Percentiles rank a stretch among this genome's conserved stretches.
phyloP scores from a whole-genome alignment of 2,888 invertebrate genomes.

The Sesia apiformis region DNA sequence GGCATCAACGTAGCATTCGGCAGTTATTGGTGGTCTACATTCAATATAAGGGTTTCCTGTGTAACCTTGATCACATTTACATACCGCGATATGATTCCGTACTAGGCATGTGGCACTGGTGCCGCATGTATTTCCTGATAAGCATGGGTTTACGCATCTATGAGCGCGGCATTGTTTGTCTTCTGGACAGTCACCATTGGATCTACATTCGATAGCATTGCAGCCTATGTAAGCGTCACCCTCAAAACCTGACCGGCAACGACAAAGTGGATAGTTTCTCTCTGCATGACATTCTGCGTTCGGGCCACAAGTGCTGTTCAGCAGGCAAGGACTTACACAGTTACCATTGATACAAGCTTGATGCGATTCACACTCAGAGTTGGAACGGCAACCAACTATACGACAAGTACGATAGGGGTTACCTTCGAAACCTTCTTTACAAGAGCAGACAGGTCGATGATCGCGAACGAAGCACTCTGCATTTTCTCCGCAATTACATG shows the following conservation, averaged over 20 bases:
- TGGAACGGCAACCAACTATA: conserved; percentile 85
- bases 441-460: conserved; percentile 91
- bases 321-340: conserved; percentile 89
- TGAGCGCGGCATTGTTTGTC: conserved; percentile 90
- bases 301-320: conserved; percentile 85
- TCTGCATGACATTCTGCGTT: conserved; percentile 88
- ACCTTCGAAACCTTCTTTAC: conserved; percentile 88
- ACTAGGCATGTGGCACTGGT: conserved; percentile 85
- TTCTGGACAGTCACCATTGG: conserved; percentile 90
- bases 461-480: conserved; percentile 87
- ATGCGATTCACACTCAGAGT: conserved; percentile 88
- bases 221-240: conserved; percentile 86
- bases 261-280: conserved; percentile 83
- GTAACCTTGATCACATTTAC: conserved; percentile 85
- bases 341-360: conserved; percentile 90
- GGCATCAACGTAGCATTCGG: conserved; percentile 85
- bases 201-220: conserved; percentile 86
- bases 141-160: conserved; percentile 89
- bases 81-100: conserved; percentile 88
- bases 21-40: conserved; percentile 81
- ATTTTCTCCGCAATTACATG: conserved; percentile 90
- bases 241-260: conserved; percentile 86
- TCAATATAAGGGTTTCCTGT: conserved; percentile 88
- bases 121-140: conserved; percentile 84
- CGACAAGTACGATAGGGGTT: conserved; percentile 88